Percentiles rank a stretch among this genome's conserved stretches.
These are phyloP conservation scores for Isaurus tuberculatus DNA, from an alignment of 92 coral and sea anemone species.

Conservation along the genomic window DNA sequence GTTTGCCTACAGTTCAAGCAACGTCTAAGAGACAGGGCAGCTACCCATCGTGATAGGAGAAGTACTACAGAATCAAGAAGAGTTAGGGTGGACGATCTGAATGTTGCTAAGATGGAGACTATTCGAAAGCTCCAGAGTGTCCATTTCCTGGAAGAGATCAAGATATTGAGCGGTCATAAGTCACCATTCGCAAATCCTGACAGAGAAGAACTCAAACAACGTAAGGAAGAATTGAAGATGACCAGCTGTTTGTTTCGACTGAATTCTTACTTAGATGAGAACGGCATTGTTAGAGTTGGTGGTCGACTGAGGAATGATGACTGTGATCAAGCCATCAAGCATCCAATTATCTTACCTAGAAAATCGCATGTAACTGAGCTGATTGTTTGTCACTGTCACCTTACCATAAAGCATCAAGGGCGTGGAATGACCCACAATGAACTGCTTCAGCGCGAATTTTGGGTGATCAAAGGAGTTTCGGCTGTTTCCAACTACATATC, in stretches of 20 bases:
- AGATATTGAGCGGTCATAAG: background rate
- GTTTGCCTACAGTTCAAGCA: slow-evolving; percentile 53
- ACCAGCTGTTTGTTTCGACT: slow-evolving; percentile 15
- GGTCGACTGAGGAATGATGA: slow-evolving; percentile 59
- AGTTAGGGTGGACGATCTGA: slow-evolving; percentile 2
- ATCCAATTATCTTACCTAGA: slow-evolving; percentile 48
- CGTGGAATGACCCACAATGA: slow-evolving; percentile 69
- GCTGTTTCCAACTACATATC: slow-evolving; percentile 25
- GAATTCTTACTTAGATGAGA: slow-evolving; percentile 19
- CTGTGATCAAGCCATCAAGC: slow-evolving; percentile 34
- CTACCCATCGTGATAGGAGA: background rate
- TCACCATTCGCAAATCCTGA: background rate
- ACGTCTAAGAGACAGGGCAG: background rate
- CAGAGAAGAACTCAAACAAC: slow-evolving; percentile 23
- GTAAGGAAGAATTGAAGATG: slow-evolving; percentile 17
- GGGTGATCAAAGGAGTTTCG: slow-evolving; percentile 66
- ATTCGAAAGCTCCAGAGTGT: slow-evolving; percentile 4
- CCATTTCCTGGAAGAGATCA: slow-evolving; percentile 26
- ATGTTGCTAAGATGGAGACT: slow-evolving; percentile 17
- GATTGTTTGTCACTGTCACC: slow-evolving; percentile 45
- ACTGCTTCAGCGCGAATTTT: slow-evolving; percentile 64
- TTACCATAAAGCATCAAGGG: slow-evolving; percentile 61
- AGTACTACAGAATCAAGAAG: background rate
- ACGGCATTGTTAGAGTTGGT: slow-evolving; percentile 48
- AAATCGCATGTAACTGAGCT: slow-evolving; percentile 44